Percentiles rank a stretch among this genome's conserved stretches.
Conservation (phyloP, 1,140 invertebrate genomes). For the Delia radicum region DNA sequence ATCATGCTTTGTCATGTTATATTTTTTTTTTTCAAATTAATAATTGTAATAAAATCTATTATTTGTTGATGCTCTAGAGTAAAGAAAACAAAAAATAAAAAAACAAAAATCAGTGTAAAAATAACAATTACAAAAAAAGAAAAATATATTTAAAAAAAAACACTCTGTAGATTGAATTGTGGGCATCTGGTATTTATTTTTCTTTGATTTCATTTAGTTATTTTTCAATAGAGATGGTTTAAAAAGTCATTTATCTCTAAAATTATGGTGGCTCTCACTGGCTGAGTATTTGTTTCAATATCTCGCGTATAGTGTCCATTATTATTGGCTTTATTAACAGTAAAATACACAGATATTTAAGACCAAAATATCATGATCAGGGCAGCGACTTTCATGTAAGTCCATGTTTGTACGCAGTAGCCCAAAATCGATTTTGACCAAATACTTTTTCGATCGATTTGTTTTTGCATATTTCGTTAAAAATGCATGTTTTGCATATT, state of each 20-base stretch:
- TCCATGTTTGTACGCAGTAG: not conserved
- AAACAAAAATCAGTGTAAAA: not conserved
- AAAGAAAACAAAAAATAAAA: not conserved
- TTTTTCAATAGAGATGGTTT: not conserved
- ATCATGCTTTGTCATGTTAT: not conserved
- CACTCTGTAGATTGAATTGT: too few relatives aligned
- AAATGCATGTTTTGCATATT: too few relatives aligned
- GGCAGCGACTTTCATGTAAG: not conserved
- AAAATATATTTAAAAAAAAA: too few relatives aligned
- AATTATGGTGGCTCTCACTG: not conserved
- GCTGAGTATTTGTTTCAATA: not conserved
- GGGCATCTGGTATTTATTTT: constrained; percentile 1
- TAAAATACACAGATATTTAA: not conserved
- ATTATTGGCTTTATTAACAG: constrained; percentile 1
- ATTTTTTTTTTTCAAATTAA: not conserved
- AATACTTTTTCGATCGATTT: not conserved
- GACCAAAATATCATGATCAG: not conserved
- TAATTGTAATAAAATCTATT: not conserved
- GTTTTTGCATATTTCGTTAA: too few relatives aligned
- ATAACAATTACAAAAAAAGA: too few relatives aligned
- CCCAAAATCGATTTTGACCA: not conserved
- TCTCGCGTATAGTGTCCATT: not conserved
- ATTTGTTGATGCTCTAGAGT: not conserved
- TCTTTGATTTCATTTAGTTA: not conserved
- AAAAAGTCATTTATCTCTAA: not conserved